A percentile compares a stretch with the other conserved stretches of the same genome.
phyloP scores from a whole-genome alignment of 2,888 invertebrate genomes.

The Orchesella flavescens region DNA sequence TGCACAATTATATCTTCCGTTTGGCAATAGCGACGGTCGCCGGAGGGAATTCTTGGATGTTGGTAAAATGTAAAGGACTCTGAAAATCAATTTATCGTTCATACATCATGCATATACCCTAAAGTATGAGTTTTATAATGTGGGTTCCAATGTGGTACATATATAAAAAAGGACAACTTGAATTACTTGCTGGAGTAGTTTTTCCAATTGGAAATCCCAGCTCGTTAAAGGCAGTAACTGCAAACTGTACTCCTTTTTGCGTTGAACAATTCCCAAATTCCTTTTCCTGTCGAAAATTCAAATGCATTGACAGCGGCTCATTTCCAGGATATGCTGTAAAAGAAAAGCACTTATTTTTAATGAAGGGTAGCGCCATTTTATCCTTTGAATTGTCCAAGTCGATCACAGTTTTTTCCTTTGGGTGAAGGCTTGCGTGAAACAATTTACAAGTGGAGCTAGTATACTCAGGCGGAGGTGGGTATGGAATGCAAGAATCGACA shows the following conservation, averaged over 20 bases:
- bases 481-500: not conserved
- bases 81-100: not conserved
- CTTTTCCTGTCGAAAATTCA: not conserved
- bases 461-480: constrained; percentile 4
- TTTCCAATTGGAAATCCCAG: constrained; percentile 19
- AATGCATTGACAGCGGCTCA: constrained; percentile 18
- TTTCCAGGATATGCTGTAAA: constrained; percentile 32
- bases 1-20: not conserved
- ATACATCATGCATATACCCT: not conserved
- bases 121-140: not conserved
- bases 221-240: constrained; percentile 28
- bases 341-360: not conserved
- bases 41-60: not conserved
- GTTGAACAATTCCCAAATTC: not conserved
- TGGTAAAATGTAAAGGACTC: not conserved
- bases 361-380: not conserved
- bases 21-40: not conserved
- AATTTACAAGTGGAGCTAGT: constrained; percentile 14
- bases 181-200: not conserved
- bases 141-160: not conserved
- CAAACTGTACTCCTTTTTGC: constrained; percentile 8
- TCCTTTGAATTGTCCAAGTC: not conserved
- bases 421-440: not conserved
- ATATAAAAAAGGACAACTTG: not conserved
- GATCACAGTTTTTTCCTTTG: not conserved